A percentile compares a stretch with the other conserved stretches of the same genome.
These are phyloP conservation scores for Rhagoletis zephyria DNA, from an alignment of 1,140 invertebrate species.

Conservation along the genomic window DNA sequence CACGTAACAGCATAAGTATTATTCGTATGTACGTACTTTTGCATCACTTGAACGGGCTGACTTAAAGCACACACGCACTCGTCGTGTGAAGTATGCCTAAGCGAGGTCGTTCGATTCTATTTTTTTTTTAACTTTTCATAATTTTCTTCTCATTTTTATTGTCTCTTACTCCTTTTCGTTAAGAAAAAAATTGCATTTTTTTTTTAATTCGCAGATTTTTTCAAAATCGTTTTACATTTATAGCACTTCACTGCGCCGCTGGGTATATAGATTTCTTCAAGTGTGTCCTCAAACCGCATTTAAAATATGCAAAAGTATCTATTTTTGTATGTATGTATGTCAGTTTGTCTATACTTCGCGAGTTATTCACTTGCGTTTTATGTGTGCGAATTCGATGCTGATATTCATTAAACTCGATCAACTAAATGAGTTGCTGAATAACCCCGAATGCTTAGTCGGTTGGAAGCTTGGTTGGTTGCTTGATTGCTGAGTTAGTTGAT, in stretches of 20 bases:
- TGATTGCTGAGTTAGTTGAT: conserved; percentile 43
- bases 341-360: neutral
- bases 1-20: neutral
- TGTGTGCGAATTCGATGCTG: neutral
- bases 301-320: neutral
- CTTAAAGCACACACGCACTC: neutral
- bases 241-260: neutral
- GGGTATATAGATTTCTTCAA: neutral
- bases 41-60: neutral
- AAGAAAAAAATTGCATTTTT: conserved; percentile 11
- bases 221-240: neutral
- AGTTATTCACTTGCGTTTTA: neutral
- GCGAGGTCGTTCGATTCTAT: conserved; percentile 16
- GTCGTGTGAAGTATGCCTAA: neutral
- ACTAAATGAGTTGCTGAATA: conserved; percentile 47
- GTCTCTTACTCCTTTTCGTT: neutral
- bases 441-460: neutral
- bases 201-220: conserved; percentile 33
- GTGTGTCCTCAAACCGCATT: conserved; percentile 26
- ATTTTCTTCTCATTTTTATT: neutral
- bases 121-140: neutral
- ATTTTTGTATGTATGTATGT: neutral
- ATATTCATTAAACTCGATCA: conserved; percentile 40
- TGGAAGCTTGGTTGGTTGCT: neutral
- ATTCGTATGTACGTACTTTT: neutral